Percentiles rank a stretch among this genome's conserved stretches.
Conservation (phyloP, 2,888 invertebrate species). For the Lasioglossum marginatum region DNA sequence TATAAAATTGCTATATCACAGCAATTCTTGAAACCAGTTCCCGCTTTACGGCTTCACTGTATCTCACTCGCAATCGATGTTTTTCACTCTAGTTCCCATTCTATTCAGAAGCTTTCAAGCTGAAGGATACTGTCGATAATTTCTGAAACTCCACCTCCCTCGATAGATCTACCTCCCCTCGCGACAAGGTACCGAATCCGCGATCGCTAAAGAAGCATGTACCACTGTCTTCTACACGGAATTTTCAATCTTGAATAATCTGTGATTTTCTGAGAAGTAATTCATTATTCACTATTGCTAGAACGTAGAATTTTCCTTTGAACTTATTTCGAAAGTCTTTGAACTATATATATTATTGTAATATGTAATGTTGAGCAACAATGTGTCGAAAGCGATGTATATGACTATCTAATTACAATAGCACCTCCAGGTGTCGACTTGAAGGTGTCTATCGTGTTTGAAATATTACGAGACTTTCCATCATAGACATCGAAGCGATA, state of each 20-base stretch:
- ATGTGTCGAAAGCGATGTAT: neutral
- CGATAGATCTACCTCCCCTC: neutral
- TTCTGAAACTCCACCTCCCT: neutral
- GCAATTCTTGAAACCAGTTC: neutral
- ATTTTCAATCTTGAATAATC: too few relatives aligned
- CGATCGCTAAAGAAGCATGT: neutral
- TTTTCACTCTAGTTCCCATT: slow-evolving; percentile 1
- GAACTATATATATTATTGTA: neutral
- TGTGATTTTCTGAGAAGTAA: too few relatives aligned
- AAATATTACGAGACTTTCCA: slow-evolving; percentile 1
- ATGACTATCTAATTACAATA: neutral
- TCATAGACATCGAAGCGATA: slow-evolving; percentile 7
- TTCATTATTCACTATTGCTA: too few relatives aligned
- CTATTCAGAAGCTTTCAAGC: neutral
- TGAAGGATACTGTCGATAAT: neutral
- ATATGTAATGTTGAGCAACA: neutral
- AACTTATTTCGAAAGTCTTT: neutral
- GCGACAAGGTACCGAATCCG: neutral
- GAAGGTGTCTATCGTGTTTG: too few relatives aligned
- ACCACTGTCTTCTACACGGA: neutral
- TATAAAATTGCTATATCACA: too few relatives aligned
- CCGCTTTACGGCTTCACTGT: neutral
- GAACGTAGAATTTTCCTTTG: too few relatives aligned
- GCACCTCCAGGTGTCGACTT: neutral
- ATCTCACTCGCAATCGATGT: neutral